These are phyloP conservation scores for Leptura quadrifasciata DNA, from an alignment of 2,888 invertebrate genomes.

Conservation along the genomic window DNA sequence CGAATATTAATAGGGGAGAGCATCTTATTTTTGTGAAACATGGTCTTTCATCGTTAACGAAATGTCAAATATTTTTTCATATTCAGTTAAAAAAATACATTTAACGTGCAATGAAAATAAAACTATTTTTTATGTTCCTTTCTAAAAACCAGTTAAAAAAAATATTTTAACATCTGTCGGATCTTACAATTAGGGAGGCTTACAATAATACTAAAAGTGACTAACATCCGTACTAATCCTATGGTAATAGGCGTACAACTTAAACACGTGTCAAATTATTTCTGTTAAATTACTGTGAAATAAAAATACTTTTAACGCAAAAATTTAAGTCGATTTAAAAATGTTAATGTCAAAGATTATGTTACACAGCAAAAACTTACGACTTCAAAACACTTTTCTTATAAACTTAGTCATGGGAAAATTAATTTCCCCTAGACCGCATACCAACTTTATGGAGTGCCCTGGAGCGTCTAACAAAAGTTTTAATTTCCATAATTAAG, in stretches of 20 bases:
- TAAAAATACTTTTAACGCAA: neutral
- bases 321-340: neutral
- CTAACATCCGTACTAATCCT: neutral
- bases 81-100: too few relatives aligned
- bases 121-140: too few relatives aligned
- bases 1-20: too few relatives aligned
- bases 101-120: too few relatives aligned
- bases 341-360: neutral
- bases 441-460: conserved; percentile 12
- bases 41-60: too few relatives aligned
- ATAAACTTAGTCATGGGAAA: conserved; percentile 9
- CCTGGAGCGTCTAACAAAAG: conserved; percentile 19
- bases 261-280: neutral
- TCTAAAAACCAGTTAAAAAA: too few relatives aligned
- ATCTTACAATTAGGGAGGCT: too few relatives aligned
- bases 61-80: too few relatives aligned
- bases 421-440: conserved; percentile 27
- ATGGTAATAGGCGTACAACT: neutral
- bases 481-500: conserved; percentile 39
- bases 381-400: conserved; percentile 15
- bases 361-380: neutral
- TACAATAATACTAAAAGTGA: neutral
- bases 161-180: too few relatives aligned
- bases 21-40: too few relatives aligned
- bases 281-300: neutral